Conservation (phyloP, 2,797 vertebrate species). For the Leuciscus waleckii region DNA sequence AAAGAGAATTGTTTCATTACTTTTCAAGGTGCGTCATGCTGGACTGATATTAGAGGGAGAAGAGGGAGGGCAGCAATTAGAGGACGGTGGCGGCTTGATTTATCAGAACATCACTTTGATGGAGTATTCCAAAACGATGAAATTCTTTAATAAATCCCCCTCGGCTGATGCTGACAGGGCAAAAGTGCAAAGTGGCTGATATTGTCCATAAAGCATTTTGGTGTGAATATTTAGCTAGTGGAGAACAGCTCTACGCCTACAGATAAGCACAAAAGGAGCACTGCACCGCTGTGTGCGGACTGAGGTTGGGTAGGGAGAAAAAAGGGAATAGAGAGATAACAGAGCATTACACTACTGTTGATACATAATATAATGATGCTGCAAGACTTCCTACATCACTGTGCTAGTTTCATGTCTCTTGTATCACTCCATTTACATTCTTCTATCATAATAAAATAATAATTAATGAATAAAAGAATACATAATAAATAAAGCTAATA, state of each 20-base stretch:
- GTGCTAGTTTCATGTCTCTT: background rate
- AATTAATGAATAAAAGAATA: background rate
- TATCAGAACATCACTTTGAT: slow-evolving; percentile 57
- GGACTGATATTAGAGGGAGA: slow-evolving; percentile 46
- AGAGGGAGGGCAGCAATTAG: slow-evolving; percentile 51
- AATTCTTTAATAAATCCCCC: slow-evolving; percentile 61
- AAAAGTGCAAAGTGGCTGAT: slow-evolving; percentile 38
- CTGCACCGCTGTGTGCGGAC: slow-evolving; percentile 6
- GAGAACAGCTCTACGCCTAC: slow-evolving; percentile 26
- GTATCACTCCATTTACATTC: background rate
- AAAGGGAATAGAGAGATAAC: background rate
- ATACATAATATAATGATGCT: background rate
- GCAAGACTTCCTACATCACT: background rate
- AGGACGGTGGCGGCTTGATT: slow-evolving; percentile 47
- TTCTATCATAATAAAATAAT: background rate
- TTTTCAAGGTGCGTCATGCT: slow-evolving; percentile 49
- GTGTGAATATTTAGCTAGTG: slow-evolving; percentile 41
- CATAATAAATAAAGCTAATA: background rate
- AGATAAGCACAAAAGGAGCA: background rate
- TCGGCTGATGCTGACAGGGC: slow-evolving; percentile 52
- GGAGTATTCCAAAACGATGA: slow-evolving; percentile 51
- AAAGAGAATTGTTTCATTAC: slow-evolving; percentile 50
- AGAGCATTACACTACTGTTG: background rate
- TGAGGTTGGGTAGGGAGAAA: background rate
- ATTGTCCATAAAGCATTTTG: slow-evolving; percentile 55